Evolutionary conservation across 2,113 vertebrate genomes (phyloP).

Genomic region (Hypanus sabinus): DNA sequence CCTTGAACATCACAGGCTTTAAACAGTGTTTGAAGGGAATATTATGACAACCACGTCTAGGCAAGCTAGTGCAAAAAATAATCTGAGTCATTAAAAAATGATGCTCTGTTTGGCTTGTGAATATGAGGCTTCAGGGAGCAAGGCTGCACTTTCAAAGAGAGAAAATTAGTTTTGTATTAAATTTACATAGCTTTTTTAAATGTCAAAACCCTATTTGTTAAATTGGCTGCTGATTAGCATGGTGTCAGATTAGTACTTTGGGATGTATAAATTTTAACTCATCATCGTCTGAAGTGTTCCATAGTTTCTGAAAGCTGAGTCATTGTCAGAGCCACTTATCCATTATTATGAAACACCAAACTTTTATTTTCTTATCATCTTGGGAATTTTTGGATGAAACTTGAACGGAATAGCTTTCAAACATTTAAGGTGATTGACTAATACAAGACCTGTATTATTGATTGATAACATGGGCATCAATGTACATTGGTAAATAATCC

Average conservation of each 20-base stretch:
- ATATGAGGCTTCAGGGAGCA: constrained; percentile 68
- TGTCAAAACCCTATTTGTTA: constrained; percentile 38
- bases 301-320: not conserved
- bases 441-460: not conserved
- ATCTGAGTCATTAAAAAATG: constrained; percentile 92
- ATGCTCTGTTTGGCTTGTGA: constrained; percentile 95
- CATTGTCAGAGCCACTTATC: not conserved
- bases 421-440: constrained; percentile 2
- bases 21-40: constrained; percentile 83
- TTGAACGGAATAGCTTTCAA: not conserved
- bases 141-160: constrained; percentile 60
- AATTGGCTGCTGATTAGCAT: constrained; percentile 38
- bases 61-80: constrained; percentile 73
- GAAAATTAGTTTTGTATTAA: constrained; percentile 49
- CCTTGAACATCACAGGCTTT: constrained; percentile 92
- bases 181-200: constrained; percentile 44
- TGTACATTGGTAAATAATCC: not conserved
- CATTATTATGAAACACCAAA: not conserved
- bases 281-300: not conserved
- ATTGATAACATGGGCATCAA: not conserved
- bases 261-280: constrained; percentile 37
- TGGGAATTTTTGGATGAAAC: not conserved
- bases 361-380: not conserved
- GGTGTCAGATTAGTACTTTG: constrained; percentile 38
- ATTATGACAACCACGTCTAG: constrained; percentile 86